Evolutionary conservation across 1,140 invertebrate genomes (phyloP), one percentile per base, ranked within the genome.

Genomic region (Drosophila gunungcola): DNA sequence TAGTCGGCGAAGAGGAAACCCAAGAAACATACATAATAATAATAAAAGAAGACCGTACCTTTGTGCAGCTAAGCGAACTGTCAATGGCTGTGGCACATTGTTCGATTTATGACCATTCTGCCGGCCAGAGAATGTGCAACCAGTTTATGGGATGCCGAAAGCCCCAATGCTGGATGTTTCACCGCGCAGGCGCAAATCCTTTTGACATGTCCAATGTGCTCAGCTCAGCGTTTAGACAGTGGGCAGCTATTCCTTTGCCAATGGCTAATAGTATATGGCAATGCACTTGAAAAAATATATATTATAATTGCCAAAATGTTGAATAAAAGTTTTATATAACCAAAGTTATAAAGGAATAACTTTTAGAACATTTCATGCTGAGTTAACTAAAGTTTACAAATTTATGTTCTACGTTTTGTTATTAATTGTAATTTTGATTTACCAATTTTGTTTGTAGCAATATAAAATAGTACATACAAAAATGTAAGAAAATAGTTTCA

Each of bases 41-140:
- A 32, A 34, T 13, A 36, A 49, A 25, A 38, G 43, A 51, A 34
- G 56, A 65, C 43, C 72, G 52, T 41, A 53, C 69, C 73, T 56
- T 56, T 63, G 39, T 54, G 67, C 39, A 51, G 60, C 64, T 62
- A 70, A 65, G 73, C 62, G 67, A 76, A 54, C 49, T 81, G 82
- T 84, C 72, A 80, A 80, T 80, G 70, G 70, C 73, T 70, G 62
- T 70, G 62, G 67, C 79, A 82, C 73, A 81, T 81, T 63, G 63
- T 70, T 60, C 70, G 67, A 77, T 77, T 81, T 81, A 77, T 73
- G 61, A 54, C 63, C 73, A 67, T 68, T 68, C 61, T 48, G 16
- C 5, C 13, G 34, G 46, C 29, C 39, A 27, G 73, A 36, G 60
- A 75, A 73, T 60, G 54, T 58, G 39, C 54, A 73, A 74, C 78